Percentiles rank a stretch among this genome's conserved stretches.
Evolutionary conservation across 2,888 invertebrate genomes (phyloP).

Genomic region (Sminthurides aquaticus): DNA sequence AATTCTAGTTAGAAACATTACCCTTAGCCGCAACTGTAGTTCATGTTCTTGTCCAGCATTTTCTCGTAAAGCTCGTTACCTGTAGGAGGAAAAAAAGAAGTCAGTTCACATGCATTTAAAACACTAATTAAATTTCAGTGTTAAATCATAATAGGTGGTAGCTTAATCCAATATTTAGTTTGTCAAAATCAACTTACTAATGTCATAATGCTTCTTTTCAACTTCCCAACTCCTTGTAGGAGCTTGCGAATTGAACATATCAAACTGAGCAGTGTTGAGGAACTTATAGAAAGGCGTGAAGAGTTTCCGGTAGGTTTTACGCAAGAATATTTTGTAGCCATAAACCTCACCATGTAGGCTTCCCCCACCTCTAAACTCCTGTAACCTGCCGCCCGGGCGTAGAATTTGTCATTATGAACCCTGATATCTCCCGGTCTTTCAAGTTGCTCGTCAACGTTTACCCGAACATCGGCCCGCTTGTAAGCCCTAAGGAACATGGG

Average conservation of each 20-base stretch:
- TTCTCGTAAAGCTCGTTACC: no score
- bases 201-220: background rate
- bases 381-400: slow-evolving; percentile 5
- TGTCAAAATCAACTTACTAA: background rate
- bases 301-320: background rate
- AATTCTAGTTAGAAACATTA: no score
- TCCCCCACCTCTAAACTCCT: slow-evolving; percentile 21
- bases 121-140: no score
- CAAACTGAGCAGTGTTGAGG: background rate
- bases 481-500: background rate
- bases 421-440: slow-evolving; percentile 1
- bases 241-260: background rate
- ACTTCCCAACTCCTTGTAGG: background rate
- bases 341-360: slow-evolving; percentile 22
- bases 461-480: background rate
- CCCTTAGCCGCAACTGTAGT: no score
- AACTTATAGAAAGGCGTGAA: background rate
- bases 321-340: slow-evolving; percentile 6
- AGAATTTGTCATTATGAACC: slow-evolving; percentile 8
- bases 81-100: no score
- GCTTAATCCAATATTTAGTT: no score
- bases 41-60: no score
- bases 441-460: background rate
- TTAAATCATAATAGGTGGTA: no score
- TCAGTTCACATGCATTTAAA: no score